These are phyloP conservation scores for Rotaria macrura DNA, from an alignment of 2,888 invertebrate species.

Conservation along the genomic window DNA sequence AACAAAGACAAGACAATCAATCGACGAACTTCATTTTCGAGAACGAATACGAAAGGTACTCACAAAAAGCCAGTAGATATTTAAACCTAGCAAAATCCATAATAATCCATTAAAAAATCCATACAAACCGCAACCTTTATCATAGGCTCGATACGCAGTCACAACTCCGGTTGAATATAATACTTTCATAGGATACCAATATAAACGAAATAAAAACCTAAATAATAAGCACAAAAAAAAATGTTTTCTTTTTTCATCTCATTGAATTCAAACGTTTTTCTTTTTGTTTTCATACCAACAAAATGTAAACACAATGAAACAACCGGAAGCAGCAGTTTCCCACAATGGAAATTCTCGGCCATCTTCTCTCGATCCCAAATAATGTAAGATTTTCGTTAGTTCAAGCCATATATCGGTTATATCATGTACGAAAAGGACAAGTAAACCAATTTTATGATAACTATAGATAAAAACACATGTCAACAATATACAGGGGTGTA, in stretches of 20 bases:
- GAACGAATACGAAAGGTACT: too few relatives aligned
- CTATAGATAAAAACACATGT: constrained; percentile 36
- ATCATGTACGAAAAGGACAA: constrained; percentile 41
- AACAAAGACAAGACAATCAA: constrained; percentile 32
- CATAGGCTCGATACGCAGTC: constrained; percentile 34
- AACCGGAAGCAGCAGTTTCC: constrained; percentile 37
- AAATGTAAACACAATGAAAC: constrained; percentile 38
- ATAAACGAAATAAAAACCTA: constrained; percentile 44
- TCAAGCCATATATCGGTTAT: constrained; percentile 39
- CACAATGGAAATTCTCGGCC: constrained; percentile 36
- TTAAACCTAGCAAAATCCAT: constrained; percentile 41
- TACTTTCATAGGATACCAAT: constrained; percentile 47
- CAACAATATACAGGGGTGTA: too few relatives aligned
- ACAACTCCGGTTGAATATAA: constrained; percentile 39
- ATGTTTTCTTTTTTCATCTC: too few relatives aligned
- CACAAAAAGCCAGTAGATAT: constrained; percentile 44
- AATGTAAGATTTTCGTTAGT: constrained; percentile 39
- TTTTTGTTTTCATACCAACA: constrained; percentile 36
- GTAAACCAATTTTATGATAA: constrained; percentile 39
- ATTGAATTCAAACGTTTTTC: too few relatives aligned
- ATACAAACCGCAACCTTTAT: constrained; percentile 29
- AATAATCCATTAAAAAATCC: constrained; percentile 41
- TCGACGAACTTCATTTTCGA: too few relatives aligned
- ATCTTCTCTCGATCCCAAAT: constrained; percentile 38
- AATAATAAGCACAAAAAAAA: too few relatives aligned